Conservation (phyloP, 1,140 invertebrate genomes). For the Cydia amplana region DNA sequence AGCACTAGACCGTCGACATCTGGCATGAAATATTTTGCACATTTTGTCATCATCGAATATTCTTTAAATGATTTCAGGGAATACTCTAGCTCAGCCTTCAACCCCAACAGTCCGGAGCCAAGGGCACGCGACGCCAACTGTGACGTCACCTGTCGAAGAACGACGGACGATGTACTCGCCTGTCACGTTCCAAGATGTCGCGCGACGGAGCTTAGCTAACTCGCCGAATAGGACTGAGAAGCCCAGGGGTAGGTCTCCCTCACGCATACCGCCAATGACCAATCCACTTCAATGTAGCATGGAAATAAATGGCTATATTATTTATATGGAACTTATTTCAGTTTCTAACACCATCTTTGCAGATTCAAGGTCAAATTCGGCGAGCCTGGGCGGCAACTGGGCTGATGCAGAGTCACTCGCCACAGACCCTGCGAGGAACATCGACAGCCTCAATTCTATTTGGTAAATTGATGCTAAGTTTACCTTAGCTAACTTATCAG, state of each 20-base stretch:
- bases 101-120: constrained; percentile 47
- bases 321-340: too few relatives aligned
- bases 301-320: too few relatives aligned
- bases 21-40: too few relatives aligned
- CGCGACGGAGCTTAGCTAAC: constrained; percentile 85
- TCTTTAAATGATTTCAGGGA: background rate
- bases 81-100: constrained; percentile 37
- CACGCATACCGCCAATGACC: too few relatives aligned
- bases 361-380: constrained; percentile 64
- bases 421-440: constrained; percentile 54
- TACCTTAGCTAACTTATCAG: too few relatives aligned
- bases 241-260: constrained; percentile 52
- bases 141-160: constrained; percentile 78
- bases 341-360: constrained; percentile 33
- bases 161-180: constrained; percentile 88
- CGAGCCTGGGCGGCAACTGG: constrained; percentile 57
- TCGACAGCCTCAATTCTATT: constrained; percentile 66
- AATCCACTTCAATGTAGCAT: too few relatives aligned
- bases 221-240: constrained; percentile 82
- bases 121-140: constrained; percentile 51
- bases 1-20: too few relatives aligned
- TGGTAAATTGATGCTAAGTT: constrained; percentile 51
- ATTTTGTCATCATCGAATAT: too few relatives aligned
- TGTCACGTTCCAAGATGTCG: constrained; percentile 91
- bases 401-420: constrained; percentile 63